Evolutionary conservation across 1,140 invertebrate genomes (phyloP), one percentile per base, ranked within the genome.

Genomic region (Megathymus violae): DNA sequence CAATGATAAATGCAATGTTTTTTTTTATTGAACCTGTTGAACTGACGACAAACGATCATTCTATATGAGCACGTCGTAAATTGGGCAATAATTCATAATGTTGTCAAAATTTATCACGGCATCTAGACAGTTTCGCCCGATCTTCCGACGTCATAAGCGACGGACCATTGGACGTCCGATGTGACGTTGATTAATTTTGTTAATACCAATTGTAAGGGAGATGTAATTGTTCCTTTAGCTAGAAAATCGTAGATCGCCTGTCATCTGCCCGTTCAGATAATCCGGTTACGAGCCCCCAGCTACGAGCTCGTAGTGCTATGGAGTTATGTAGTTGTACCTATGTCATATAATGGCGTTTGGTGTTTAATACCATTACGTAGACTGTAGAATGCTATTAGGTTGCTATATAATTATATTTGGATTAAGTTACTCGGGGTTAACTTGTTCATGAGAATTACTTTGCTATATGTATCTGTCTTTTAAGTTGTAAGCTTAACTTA

Each of bases 381-480:
- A 40, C 34, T 54, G 36, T 40, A 54, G 34, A 19, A 54, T 54
- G 17, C 50, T 10, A 54, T 54, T 52, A 52, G 34, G 17, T 52
- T 52, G 40, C 50, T 36, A 36, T 34, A 13, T 52, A 16, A 40
- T n/a, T 48, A 48, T 48, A 4, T 13, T 19, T 51, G 14, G 15
- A 5, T 22, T 22, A 22, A 22, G 19, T 22, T 36, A 51, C 36
- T 1, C 11, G 31, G 10, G n/a, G n/a, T n/a, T n/a, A n/a, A n/a
- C n/a, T n/a, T n/a, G n/a, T n/a, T n/a, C n/a, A n/a, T n/a, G n/a
- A n/a, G n/a, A n/a, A n/a, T n/a, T n/a, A n/a, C n/a, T n/a, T n/a
- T n/a, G n/a, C n/a, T n/a, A n/a, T n/a, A n/a, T n/a, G n/a, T n/a
- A n/a, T n/a, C n/a, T n/a, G n/a, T n/a, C n/a, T n/a, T n/a, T n/a